Conservation (phyloP, 2,797 vertebrate genomes). For the Nasua narica region DNA sequence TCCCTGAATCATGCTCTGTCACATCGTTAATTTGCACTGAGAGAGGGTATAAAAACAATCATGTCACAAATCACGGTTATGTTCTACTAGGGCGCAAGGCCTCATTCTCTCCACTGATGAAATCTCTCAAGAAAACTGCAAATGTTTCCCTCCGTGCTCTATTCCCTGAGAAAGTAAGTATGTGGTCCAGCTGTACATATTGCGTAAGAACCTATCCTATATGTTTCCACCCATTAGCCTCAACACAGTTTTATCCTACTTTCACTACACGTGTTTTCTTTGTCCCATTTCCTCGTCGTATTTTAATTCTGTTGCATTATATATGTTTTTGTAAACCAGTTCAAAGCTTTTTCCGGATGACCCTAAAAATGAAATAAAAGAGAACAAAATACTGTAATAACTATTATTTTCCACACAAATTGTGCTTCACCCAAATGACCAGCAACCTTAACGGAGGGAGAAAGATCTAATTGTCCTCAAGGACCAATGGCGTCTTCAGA, state of each 20-base stretch:
- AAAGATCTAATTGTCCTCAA: not conserved
- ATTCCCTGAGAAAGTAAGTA: not conserved
- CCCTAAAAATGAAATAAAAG: slow-evolving; percentile 10
- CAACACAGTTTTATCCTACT: not conserved
- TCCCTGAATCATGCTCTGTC: not conserved
- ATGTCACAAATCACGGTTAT: not conserved
- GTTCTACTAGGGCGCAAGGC: not conserved
- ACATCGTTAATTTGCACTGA: not conserved
- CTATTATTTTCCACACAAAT: not conserved
- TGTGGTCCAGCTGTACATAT: not conserved
- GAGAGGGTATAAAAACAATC: slow-evolving; percentile 1
- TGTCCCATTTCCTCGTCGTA: not conserved
- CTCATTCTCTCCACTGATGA: not conserved
- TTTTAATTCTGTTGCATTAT: not conserved
- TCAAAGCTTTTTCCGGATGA: not conserved
- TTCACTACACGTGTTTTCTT: not conserved
- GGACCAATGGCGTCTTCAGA: not conserved
- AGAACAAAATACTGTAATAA: not conserved
- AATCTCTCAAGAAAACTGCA: not conserved
- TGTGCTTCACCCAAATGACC: not conserved
- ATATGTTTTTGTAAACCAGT: not conserved
- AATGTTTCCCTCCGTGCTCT: not conserved
- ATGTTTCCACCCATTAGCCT: not conserved
- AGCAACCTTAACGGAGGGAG: not conserved
- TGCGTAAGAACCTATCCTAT: not conserved